These are phyloP conservation scores for Elephas maximus DNA, from an alignment of 2,113 vertebrate species.

Conservation along the genomic window DNA sequence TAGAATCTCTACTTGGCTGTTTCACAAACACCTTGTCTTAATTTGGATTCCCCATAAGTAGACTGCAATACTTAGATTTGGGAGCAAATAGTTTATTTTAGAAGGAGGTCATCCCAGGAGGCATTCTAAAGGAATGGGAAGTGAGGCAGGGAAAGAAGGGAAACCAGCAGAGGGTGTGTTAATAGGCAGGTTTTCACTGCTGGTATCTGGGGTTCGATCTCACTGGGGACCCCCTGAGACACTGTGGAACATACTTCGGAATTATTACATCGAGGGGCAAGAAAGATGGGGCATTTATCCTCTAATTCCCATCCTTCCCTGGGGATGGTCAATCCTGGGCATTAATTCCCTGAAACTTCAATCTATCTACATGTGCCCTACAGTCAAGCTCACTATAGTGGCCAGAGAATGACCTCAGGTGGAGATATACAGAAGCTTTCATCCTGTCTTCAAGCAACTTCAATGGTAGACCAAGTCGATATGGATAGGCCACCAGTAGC, in stretches of 20 bases:
- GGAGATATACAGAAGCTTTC: neutral
- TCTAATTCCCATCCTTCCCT: neutral
- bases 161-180: neutral
- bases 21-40: neutral
- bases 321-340: neutral
- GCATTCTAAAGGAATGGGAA: neutral
- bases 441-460: neutral
- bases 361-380: neutral
- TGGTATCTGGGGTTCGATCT: neutral
- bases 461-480: neutral
- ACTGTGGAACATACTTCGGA: neutral
- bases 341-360: neutral
- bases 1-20: neutral
- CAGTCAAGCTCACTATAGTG: neutral
- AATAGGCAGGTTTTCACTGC: neutral
- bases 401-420: neutral
- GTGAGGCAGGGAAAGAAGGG: neutral
- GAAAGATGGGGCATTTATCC: neutral
- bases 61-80: neutral
- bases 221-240: neutral
- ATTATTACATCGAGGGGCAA: neutral
- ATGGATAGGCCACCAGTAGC: accelerated
- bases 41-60: neutral
- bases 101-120: neutral
- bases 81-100: neutral